These are phyloP conservation scores for Proales similis DNA, from an alignment of 1,140 invertebrate species.

Conservation along the genomic window DNA sequence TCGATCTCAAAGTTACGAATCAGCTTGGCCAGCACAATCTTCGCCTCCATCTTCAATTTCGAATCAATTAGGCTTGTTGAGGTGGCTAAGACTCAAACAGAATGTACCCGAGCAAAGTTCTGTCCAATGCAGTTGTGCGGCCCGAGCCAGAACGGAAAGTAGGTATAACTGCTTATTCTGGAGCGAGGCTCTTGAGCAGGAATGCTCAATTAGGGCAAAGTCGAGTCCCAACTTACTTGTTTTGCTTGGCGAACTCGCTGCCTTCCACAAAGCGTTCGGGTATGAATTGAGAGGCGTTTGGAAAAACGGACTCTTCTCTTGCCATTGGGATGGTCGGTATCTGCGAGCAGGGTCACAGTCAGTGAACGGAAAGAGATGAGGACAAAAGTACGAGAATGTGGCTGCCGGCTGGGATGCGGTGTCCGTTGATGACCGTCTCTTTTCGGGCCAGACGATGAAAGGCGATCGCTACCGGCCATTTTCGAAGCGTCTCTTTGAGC, in stretches of 20 bases:
- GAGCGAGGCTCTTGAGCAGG: not conserved
- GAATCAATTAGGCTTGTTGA: not conserved
- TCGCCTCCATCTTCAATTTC: slow-evolving; percentile 36
- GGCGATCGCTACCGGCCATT: slow-evolving; percentile 25
- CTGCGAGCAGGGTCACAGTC: too few species aligned
- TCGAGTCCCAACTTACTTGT: not conserved
- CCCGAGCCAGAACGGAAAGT: slow-evolving; percentile 34
- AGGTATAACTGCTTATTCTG: slow-evolving; percentile 33
- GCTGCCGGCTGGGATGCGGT: not conserved
- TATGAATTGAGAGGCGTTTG: slow-evolving; percentile 8
- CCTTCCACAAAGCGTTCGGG: slow-evolving; percentile 6
- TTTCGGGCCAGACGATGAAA: slow-evolving; percentile 20
- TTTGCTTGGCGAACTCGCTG: slow-evolving; percentile 8
- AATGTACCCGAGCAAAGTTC: slow-evolving; percentile 36
- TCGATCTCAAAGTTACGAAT: slow-evolving; percentile 28
- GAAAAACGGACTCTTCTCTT: too few species aligned
- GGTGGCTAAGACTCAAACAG: not conserved
- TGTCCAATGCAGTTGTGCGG: slow-evolving; percentile 37
- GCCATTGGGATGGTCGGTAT: too few species aligned
- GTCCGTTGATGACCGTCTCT: slow-evolving; percentile 24
- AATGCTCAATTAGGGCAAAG: not conserved
- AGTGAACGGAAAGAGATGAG: too few species aligned
- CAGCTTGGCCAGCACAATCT: slow-evolving; percentile 37
- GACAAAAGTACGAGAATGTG: slow-evolving; percentile 18
- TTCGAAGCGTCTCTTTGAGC: slow-evolving; percentile 18